Evolutionary conservation across 2,888 invertebrate species (phyloP).

Genomic region (Drosophila putrida): DNA sequence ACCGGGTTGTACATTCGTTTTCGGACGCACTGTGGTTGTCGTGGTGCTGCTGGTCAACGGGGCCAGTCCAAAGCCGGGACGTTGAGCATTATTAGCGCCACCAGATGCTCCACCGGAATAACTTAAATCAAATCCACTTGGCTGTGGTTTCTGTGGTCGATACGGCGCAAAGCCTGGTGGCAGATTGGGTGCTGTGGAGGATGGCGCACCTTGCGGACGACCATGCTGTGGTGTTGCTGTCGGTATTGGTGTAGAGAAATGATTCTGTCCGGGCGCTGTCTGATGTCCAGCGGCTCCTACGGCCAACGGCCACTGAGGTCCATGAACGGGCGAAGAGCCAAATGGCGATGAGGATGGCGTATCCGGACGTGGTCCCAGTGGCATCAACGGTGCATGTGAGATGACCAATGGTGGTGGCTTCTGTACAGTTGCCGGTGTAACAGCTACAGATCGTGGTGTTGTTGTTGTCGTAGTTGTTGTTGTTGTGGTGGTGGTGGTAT

Average conservation of each 20-base stretch:
- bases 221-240: conserved; percentile 14
- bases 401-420: conserved; percentile 79
- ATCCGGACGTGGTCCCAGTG: conserved; percentile 82
- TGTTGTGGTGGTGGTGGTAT: conserved; percentile 55
- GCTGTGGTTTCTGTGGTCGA: conserved; percentile 79
- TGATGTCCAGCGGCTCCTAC: conserved; percentile 14
- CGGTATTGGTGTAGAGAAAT: neutral
- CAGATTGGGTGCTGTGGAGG: conserved; percentile 59
- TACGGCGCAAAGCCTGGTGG: conserved; percentile 77
- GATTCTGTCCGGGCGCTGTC: conserved; percentile 2
- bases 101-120: conserved; percentile 68
- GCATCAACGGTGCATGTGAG: conserved; percentile 79
- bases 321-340: conserved; percentile 44
- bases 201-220: conserved; percentile 35
- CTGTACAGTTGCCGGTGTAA: conserved; percentile 41
- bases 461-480: conserved; percentile 38
- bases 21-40: conserved; percentile 59
- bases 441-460: conserved; percentile 30
- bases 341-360: conserved; percentile 81
- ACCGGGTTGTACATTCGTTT: conserved; percentile 23
- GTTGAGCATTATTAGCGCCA: conserved; percentile 36
- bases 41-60: conserved; percentile 62
- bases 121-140: conserved; percentile 82
- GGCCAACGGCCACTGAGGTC: conserved; percentile 71
- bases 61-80: conserved; percentile 72